Conservation (phyloP, 2,113 vertebrate species). For the Peromyscus maniculatus region DNA sequence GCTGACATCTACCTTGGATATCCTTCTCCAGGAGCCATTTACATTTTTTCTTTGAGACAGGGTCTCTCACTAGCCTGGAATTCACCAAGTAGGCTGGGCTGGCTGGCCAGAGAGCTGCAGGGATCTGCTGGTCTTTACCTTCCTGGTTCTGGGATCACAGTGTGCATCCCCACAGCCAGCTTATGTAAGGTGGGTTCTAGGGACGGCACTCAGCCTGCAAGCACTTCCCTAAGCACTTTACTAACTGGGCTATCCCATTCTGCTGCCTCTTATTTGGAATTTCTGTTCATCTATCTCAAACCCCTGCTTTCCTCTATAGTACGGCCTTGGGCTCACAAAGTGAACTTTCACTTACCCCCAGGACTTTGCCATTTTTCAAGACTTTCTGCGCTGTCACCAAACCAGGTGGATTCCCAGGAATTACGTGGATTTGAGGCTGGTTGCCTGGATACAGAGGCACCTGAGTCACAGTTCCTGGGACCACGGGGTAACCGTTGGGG, state of each 20-base stretch:
- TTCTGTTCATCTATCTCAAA: neutral
- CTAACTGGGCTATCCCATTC: neutral
- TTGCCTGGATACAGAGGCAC: neutral
- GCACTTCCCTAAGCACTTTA: neutral
- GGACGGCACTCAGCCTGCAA: too few relatives aligned
- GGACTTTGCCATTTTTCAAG: constrained; percentile 58
- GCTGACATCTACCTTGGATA: neutral
- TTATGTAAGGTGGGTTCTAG: neutral
- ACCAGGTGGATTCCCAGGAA: neutral
- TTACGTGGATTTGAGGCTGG: neutral
- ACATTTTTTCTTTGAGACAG: neutral
- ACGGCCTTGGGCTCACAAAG: neutral
- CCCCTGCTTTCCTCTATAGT: neutral
- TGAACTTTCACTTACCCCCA: constrained; percentile 53
- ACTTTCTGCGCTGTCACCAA: neutral
- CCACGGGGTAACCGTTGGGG: neutral
- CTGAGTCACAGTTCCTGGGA: neutral
- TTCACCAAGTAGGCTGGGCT: neutral
- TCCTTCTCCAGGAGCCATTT: neutral
- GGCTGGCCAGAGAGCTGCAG: neutral
- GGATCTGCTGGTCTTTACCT: neutral
- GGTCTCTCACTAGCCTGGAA: neutral
- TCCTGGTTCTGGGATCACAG: neutral
- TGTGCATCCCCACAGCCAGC: neutral
- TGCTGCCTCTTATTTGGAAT: neutral